Evolutionary conservation across 2,888 invertebrate genomes (phyloP).

Genomic region (Hartigia nigra): DNA sequence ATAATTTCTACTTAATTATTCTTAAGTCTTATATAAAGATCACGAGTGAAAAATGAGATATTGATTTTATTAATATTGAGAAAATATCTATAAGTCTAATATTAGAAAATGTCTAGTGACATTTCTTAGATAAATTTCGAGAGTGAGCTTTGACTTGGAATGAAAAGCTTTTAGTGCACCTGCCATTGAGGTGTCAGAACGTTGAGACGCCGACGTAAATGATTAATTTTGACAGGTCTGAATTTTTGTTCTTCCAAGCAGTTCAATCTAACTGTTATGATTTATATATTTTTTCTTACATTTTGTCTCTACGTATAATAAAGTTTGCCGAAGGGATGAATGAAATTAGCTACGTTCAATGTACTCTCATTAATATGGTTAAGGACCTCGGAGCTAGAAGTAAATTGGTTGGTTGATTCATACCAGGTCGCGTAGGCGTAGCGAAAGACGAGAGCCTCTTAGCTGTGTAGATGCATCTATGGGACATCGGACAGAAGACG

Average conservation of each 20-base stretch:
- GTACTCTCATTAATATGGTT: not conserved
- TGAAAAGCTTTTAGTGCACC: conserved; percentile 1
- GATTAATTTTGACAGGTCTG: no score
- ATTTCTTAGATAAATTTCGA: no score
- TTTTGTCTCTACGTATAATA: not conserved
- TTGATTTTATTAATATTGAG: no score
- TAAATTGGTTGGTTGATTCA: not conserved
- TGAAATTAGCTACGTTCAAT: not conserved
- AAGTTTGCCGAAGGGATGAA: not conserved
- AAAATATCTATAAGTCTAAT: not conserved
- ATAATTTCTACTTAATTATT: no score
- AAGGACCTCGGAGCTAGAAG: not conserved
- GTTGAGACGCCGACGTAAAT: no score
- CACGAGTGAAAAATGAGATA: no score
- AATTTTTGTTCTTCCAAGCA: no score
- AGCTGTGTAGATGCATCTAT: not conserved
- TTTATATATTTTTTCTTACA: no score
- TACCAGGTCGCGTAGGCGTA: not conserved
- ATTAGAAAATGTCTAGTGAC: not conserved
- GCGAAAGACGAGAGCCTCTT: not conserved
- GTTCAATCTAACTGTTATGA: no score
- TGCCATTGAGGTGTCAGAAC: not conserved
- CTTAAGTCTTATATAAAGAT: not conserved
- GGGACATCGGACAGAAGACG: not conserved
- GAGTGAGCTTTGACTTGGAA: not conserved